Conservation (phyloP, 1,140 invertebrate genomes). For the Orchesella cincta region DNA sequence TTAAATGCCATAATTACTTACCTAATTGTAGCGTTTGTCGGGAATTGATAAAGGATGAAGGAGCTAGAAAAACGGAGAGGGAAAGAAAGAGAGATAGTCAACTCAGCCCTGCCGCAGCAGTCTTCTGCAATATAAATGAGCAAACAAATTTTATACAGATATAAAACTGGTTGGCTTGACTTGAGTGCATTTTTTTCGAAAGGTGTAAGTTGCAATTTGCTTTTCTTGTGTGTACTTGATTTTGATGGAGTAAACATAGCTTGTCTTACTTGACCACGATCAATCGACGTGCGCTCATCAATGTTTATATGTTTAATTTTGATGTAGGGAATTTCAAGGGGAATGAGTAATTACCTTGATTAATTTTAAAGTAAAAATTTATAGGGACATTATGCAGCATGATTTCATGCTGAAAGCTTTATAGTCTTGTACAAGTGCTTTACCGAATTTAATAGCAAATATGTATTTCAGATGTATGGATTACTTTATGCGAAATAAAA, state of each 20-base stretch:
- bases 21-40: conserved; percentile 26
- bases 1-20: conserved; percentile 28
- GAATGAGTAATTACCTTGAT: conserved; percentile 27
- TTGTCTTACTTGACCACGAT: conserved; percentile 17
- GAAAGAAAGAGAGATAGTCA: background rate
- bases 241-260: conserved; percentile 1
- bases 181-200: background rate
- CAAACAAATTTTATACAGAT: background rate
- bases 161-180: conserved; percentile 11
- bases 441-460: too few species aligned
- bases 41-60: background rate
- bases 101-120: background rate
- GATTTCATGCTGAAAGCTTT: conserved; percentile 18
- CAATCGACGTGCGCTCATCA: conserved; percentile 25
- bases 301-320: background rate
- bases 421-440: conserved; percentile 7
- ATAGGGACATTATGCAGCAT: background rate
- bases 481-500: background rate
- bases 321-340: background rate
- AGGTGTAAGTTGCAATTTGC: conserved; percentile 18
- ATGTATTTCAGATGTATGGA: background rate
- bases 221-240: background rate
- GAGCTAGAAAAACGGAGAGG: background rate
- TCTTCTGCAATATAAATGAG: too few species aligned
- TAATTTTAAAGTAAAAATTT: conserved; percentile 24